A percentile compares a stretch with the other conserved stretches of the same genome.
Conservation (phyloP, 2,888 invertebrate species). For the Mythimna impura region DNA sequence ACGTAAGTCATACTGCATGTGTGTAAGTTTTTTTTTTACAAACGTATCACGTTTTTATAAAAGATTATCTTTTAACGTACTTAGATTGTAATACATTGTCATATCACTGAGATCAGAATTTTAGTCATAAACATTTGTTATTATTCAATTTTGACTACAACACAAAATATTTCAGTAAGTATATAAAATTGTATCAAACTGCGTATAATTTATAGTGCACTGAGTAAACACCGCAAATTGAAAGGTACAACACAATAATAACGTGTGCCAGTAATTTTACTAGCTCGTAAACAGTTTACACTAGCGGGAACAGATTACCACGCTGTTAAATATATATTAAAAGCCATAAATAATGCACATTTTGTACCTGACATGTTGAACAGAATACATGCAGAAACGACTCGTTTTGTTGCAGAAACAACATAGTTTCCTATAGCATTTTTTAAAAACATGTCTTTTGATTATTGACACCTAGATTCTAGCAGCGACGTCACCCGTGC, state of each 20-base stretch:
- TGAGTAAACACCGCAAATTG: conserved; percentile 39
- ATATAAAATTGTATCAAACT: not conserved
- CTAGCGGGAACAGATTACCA: conserved; percentile 39
- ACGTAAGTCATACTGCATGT: too few species aligned
- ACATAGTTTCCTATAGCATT: not conserved
- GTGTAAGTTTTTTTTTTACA: too few species aligned
- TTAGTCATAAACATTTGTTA: too few species aligned
- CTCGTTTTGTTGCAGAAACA: not conserved
- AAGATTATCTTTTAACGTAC: too few species aligned
- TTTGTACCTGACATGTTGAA: conserved; percentile 11
- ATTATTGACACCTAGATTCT: too few species aligned
- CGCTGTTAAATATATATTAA: conserved; percentile 44
- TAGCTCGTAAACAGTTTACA: conserved; percentile 52
- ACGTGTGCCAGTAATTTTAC: conserved; percentile 44
- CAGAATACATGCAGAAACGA: conserved; percentile 4
- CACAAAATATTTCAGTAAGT: not conserved
- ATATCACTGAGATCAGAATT: too few species aligned
- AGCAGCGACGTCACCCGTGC: too few species aligned
- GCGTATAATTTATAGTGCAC: conserved; percentile 29
- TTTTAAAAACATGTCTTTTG: too few species aligned
- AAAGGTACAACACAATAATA: conserved; percentile 30
- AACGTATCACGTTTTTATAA: too few species aligned
- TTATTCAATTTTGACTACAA: too few species aligned
- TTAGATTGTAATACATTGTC: too few species aligned
- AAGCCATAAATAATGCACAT: conserved; percentile 29